Evolutionary conservation across 2,797 vertebrate genomes (phyloP).

Genomic region (Enteromius paludinosus): DNA sequence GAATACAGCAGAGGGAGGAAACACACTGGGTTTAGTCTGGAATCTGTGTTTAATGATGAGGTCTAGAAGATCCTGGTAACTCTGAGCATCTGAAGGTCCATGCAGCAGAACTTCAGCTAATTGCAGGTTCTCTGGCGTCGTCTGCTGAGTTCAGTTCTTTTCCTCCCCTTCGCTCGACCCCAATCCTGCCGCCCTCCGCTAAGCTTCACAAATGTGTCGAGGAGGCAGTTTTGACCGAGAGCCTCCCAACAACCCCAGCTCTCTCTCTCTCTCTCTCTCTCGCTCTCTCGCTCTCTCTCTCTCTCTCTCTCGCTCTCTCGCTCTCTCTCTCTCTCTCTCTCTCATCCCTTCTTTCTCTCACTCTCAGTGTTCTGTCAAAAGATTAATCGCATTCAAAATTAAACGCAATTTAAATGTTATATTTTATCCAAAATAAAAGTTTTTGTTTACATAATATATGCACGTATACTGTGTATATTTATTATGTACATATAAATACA

Average conservation of each 20-base stretch:
- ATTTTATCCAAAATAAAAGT: too few relatives aligned
- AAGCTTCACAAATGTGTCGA: conserved; percentile 82
- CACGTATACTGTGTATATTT: too few relatives aligned
- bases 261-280: neutral
- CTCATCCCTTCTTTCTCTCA: conserved; percentile 7
- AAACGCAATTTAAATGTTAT: too few relatives aligned
- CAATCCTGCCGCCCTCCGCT: conserved; percentile 65
- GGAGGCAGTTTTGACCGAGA: conserved; percentile 79
- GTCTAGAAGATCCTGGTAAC: neutral
- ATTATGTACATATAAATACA: too few relatives aligned
- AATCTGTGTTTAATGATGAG: neutral
- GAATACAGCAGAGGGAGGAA: neutral
- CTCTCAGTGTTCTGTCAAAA: neutral
- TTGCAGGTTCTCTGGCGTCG: conserved; percentile 74
- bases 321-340: too few relatives aligned
- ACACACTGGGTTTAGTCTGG: too few relatives aligned
- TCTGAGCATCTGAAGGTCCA: conserved; percentile 31
- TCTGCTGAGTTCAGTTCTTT: conserved; percentile 78
- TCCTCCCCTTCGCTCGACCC: conserved; percentile 53
- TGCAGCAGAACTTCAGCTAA: conserved; percentile 75
- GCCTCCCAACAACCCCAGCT: conserved; percentile 61
- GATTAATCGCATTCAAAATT: too few relatives aligned
- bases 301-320: too few relatives aligned
- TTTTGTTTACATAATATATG: too few relatives aligned
- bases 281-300: too few relatives aligned